Conservation (phyloP, 23 tunicate genomes). For the Styela clava region DNA sequence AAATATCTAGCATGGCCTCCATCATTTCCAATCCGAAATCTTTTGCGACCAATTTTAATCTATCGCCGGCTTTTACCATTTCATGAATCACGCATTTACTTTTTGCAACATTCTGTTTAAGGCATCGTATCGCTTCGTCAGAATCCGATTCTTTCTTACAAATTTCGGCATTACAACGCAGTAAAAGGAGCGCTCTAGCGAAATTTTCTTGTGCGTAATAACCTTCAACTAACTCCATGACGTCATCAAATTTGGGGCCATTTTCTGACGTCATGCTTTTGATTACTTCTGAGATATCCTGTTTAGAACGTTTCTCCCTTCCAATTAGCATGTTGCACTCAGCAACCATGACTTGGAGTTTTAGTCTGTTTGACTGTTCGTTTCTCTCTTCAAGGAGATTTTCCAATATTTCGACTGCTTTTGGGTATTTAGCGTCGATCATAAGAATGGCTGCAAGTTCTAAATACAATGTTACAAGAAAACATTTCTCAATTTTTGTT, state of each 20-base stretch:
- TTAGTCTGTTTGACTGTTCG: neutral
- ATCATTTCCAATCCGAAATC: neutral
- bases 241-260: neutral
- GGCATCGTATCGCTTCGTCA: neutral
- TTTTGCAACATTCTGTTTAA: neutral
- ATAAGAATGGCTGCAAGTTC: neutral
- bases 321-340: neutral
- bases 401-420: neutral
- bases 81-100: neutral
- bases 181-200: neutral
- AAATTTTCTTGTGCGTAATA: neutral
- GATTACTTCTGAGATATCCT: neutral
- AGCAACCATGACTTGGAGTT: neutral
- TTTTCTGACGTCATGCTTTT: neutral
- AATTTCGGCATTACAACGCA: neutral
- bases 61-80: neutral
- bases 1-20: neutral
- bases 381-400: neutral
- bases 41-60: neutral
- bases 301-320: neutral
- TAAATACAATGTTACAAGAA: too few species aligned
- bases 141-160: neutral
- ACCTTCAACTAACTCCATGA: neutral
- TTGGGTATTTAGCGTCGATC: neutral
- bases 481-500: too few species aligned